phyloP scores from a whole-genome alignment of 2,113 vertebrate genomes.

The Nematolebias whitei region DNA sequence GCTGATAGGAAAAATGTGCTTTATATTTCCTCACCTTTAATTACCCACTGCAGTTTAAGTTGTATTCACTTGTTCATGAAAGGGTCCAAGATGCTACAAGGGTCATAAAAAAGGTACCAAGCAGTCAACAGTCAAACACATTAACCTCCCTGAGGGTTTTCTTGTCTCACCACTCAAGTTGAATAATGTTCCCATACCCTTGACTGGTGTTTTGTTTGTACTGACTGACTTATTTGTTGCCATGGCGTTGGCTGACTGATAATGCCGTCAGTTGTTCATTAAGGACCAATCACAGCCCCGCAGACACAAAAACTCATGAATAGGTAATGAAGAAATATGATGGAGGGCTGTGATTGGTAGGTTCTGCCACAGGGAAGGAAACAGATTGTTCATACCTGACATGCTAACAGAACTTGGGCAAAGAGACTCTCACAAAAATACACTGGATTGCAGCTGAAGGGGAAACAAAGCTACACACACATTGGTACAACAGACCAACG shows the following conservation, averaged over 20 bases:
- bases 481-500: background rate
- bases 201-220: constrained; percentile 62
- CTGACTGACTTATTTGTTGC: constrained; percentile 68
- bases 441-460: background rate
- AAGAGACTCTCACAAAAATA: background rate
- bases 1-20: constrained; percentile 45
- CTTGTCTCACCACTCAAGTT: constrained; percentile 44
- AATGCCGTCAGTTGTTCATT: constrained; percentile 72
- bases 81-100: constrained; percentile 36
- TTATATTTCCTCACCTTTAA: constrained; percentile 29
- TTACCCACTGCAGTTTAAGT: constrained; percentile 51
- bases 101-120: constrained; percentile 51
- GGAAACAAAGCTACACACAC: constrained; percentile 6
- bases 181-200: constrained; percentile 63
- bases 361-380: constrained; percentile 56
- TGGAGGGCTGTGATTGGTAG: constrained; percentile 66
- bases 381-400: constrained; percentile 58
- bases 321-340: constrained; percentile 73
- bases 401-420: constrained; percentile 16
- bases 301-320: constrained; percentile 78
- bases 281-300: constrained; percentile 71
- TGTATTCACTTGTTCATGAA: constrained; percentile 50
- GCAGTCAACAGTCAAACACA: constrained; percentile 57
- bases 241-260: constrained; percentile 66
- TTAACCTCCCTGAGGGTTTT: constrained; percentile 51